These are phyloP conservation scores for Girardia tigrina DNA, from an alignment of 2,888 invertebrate genomes.

Conservation along the genomic window DNA sequence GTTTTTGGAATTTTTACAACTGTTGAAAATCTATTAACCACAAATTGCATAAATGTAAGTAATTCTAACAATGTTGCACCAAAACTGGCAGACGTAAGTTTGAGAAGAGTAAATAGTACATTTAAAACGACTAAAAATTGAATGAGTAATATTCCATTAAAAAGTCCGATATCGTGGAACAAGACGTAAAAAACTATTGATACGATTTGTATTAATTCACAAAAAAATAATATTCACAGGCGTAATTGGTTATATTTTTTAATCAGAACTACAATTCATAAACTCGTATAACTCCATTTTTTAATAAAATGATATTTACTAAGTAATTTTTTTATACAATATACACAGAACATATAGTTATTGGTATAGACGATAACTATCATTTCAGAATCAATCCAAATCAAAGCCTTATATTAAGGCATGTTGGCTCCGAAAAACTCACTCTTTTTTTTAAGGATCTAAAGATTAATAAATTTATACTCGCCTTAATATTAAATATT, in stretches of 20 bases:
- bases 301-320: too few species aligned
- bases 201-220: not conserved
- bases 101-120: not conserved
- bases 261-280: not conserved
- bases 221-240: not conserved
- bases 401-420: too few species aligned
- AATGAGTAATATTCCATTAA: not conserved
- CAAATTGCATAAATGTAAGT: not conserved
- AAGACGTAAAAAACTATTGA: not conserved
- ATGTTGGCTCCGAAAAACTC: too few species aligned
- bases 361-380: too few species aligned
- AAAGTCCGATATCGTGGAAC: not conserved
- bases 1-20: not conserved
- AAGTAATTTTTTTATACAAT: too few species aligned
- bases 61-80: not conserved
- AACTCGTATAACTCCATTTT: slow-evolving; percentile 6
- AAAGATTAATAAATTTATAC: too few species aligned
- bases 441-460: too few species aligned
- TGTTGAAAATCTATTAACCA: not conserved
- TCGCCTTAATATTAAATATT: too few species aligned
- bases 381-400: too few species aligned
- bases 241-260: not conserved
- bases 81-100: not conserved
- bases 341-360: too few species aligned
- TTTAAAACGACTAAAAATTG: not conserved